Conservation (phyloP, 2,888 invertebrate species). For the Scaptomyza cyrtandrae region DNA sequence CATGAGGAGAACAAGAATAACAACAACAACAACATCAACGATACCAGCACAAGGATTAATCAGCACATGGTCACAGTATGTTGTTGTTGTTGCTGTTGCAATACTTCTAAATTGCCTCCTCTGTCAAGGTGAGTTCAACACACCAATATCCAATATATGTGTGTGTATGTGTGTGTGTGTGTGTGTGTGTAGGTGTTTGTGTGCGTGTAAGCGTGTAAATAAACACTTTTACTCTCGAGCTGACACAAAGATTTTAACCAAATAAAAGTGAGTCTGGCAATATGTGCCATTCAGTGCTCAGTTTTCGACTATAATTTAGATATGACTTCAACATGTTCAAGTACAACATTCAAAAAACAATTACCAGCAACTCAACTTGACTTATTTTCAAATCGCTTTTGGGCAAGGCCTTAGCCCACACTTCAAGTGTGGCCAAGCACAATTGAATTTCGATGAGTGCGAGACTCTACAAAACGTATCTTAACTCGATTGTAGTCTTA, state of each 20-base stretch:
- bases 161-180: too few species aligned
- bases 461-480: constrained; percentile 20
- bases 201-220: neutral
- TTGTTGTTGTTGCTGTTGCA: constrained; percentile 68
- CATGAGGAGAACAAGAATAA: constrained; percentile 26
- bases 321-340: constrained; percentile 18
- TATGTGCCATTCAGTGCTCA: neutral
- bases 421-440: constrained; percentile 32
- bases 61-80: constrained; percentile 61
- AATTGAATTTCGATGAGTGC: constrained; percentile 32
- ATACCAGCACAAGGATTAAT: constrained; percentile 59
- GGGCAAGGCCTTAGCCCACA: constrained; percentile 35
- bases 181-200: neutral
- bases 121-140: constrained; percentile 79
- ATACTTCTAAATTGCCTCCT: constrained; percentile 70
- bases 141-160: neutral
- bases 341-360: constrained; percentile 23
- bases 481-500: constrained; percentile 10
- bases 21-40: constrained; percentile 41
- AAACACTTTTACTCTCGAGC: constrained; percentile 17
- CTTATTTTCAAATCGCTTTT: constrained; percentile 11
- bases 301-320: constrained; percentile 27
- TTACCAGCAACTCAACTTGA: constrained; percentile 19
- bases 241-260: neutral
- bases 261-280: neutral